Percentiles rank a stretch among this genome's conserved stretches.
These are phyloP conservation scores for Carcinoscorpius rotundicauda DNA, from an alignment of 1,140 invertebrate species.

Conservation along the genomic window DNA sequence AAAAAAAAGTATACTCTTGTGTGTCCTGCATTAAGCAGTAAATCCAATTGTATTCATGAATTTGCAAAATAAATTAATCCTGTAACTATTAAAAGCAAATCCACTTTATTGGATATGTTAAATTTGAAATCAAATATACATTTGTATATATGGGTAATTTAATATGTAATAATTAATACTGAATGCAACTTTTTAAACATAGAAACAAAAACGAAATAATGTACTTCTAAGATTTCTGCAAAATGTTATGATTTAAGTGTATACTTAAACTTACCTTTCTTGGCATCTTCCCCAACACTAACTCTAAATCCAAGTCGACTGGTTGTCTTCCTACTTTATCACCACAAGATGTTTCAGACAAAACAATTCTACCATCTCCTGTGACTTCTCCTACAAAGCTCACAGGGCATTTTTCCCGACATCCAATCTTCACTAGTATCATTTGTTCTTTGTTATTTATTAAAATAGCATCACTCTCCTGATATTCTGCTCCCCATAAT, in stretches of 20 bases:
- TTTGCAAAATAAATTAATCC: too few relatives aligned
- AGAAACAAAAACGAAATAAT: too few relatives aligned
- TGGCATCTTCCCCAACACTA: conserved; percentile 79
- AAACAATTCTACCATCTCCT: conserved; percentile 57
- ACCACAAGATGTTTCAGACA: conserved; percentile 23
- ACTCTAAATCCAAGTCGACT: conserved; percentile 76
- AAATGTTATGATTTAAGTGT: too few relatives aligned
- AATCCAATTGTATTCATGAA: too few relatives aligned
- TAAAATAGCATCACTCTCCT: conserved; percentile 86
- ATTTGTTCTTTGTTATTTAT: conserved; percentile 49
- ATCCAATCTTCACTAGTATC: conserved; percentile 57
- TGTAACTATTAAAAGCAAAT: too few relatives aligned
- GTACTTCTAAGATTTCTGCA: too few relatives aligned
- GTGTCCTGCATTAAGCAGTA: too few relatives aligned
- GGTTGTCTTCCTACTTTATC: conserved; percentile 39
- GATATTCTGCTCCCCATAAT: conserved; percentile 96
- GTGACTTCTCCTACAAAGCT: conserved; percentile 87
- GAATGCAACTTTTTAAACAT: not conserved
- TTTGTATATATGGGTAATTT: conserved; percentile 6
- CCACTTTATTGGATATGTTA: not conserved
- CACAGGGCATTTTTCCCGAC: conserved; percentile 80
- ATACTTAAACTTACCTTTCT: conserved; percentile 42
- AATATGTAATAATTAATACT: not conserved
- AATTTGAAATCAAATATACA: not conserved
- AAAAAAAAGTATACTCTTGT: too few relatives aligned